phyloP scores from a whole-genome alignment of 2,888 invertebrate genomes.

The Ectemnius cavifrons region DNA sequence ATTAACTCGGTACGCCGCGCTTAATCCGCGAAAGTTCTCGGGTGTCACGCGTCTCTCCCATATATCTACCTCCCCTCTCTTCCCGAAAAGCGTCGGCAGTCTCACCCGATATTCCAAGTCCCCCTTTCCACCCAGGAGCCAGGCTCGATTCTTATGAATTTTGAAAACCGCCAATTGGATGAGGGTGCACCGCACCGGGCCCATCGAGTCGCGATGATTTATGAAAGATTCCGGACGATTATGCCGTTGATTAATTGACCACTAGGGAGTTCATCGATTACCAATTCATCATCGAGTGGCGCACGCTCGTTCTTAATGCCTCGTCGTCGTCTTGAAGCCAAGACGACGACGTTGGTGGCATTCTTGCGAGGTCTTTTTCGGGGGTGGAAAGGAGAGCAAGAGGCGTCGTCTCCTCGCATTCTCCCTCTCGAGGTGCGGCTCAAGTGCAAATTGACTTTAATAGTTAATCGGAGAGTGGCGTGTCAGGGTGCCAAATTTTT shows the following conservation, averaged over 20 bases:
- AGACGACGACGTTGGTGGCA: constrained; percentile 4
- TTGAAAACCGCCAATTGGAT: constrained; percentile 38
- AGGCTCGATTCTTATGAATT: constrained; percentile 35
- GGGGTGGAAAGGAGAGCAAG: not conserved
- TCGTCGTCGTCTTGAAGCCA: too few species aligned
- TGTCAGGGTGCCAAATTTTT: constrained; percentile 53
- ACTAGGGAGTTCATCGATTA: constrained; percentile 52
- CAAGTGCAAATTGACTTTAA: constrained; percentile 57
- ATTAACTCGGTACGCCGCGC: constrained; percentile 46
- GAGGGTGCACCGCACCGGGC: constrained; percentile 12
- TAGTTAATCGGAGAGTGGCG: constrained; percentile 46
- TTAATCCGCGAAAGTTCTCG: constrained; percentile 53
- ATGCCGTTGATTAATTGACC: constrained; percentile 58
- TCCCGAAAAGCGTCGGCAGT: constrained; percentile 23
- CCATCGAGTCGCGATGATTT: constrained; percentile 47
- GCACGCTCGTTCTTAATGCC: not conserved
- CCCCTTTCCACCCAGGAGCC: not conserved
- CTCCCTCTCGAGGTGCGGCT: constrained; percentile 26
- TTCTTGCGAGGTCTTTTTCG: constrained; percentile 22
- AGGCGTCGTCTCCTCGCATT: constrained; percentile 9
- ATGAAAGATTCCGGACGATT: constrained; percentile 56
- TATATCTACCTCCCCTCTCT: too few species aligned
- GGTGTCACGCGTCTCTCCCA: constrained; percentile 46
- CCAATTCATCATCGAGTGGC: constrained; percentile 54
- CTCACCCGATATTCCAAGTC: not conserved